Percentiles rank a stretch among this genome's conserved stretches.
Evolutionary conservation across 2,113 vertebrate genomes (phyloP).

Genomic region (Laterallus jamaicensis): DNA sequence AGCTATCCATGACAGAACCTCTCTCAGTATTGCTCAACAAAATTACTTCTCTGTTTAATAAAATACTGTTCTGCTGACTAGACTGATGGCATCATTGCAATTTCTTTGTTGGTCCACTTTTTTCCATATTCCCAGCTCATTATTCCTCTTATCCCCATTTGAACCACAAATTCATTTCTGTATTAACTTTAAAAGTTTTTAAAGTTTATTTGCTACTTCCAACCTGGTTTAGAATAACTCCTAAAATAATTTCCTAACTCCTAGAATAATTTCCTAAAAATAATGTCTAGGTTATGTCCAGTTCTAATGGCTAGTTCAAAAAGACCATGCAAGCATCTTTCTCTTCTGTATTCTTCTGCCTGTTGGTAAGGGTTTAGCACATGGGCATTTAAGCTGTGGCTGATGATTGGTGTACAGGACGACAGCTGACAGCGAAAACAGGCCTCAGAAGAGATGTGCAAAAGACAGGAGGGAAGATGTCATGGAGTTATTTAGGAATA

Average conservation of each 20-base stretch:
- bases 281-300: not conserved
- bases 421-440: not conserved
- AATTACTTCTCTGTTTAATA: constrained; percentile 54
- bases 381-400: not conserved
- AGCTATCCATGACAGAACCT: constrained; percentile 15
- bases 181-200: not conserved
- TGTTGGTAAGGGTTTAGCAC: not conserved
- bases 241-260: not conserved
- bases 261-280: not conserved
- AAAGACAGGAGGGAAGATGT: not conserved
- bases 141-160: constrained; percentile 6
- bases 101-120: constrained; percentile 12
- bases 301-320: not conserved
- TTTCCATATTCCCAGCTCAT: constrained; percentile 5
- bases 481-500: not conserved
- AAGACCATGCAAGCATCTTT: not conserved
- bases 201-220: not conserved
- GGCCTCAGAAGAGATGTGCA: not conserved
- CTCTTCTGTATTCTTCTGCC: not conserved
- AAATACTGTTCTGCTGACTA: constrained; percentile 46
- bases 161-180: not conserved
- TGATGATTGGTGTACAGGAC: not conserved
- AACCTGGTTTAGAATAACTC: not conserved
- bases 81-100: constrained; percentile 52
- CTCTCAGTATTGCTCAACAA: constrained; percentile 32